phyloP scores from a whole-genome alignment of 2,113 vertebrate species.

The Grallaria varia region DNA sequence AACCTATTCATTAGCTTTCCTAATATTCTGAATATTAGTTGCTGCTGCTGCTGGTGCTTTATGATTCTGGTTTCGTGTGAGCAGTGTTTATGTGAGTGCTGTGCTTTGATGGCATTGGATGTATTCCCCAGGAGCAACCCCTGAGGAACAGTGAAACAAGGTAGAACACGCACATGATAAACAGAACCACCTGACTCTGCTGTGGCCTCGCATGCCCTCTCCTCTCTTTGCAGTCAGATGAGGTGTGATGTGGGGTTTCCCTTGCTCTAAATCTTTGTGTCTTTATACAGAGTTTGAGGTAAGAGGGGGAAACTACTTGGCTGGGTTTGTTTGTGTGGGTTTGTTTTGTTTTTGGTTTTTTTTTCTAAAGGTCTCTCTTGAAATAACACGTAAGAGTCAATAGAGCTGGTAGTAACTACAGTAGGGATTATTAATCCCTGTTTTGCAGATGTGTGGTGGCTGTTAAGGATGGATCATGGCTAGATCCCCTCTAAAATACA shows the following conservation, averaged over 20 bases:
- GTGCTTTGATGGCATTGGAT: constrained; percentile 8
- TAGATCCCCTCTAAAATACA: not conserved
- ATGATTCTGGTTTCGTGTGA: not conserved
- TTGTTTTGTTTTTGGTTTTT: too few relatives aligned
- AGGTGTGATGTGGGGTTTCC: constrained; percentile 26
- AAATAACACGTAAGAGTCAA: not conserved
- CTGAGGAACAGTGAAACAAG: not conserved
- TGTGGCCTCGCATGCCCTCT: constrained; percentile 22
- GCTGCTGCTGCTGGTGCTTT: not conserved
- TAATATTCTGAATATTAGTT: not conserved
- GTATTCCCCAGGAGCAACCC: not conserved
- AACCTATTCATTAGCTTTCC: not conserved
- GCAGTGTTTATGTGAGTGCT: not conserved
- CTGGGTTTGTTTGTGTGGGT: not conserved
- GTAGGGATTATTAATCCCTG: not conserved
- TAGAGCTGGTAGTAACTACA: not conserved
- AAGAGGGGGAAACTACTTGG: not conserved
- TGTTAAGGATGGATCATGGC: not conserved
- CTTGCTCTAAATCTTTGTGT: not conserved
- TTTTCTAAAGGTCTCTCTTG: not conserved
- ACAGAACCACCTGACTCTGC: not conserved
- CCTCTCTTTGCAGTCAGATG: not conserved
- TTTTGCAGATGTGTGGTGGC: not conserved
- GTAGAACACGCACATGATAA: not conserved
- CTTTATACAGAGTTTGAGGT: constrained; percentile 23